phyloP scores from a whole-genome alignment of 2,797 vertebrate species.

The Carapus acus region DNA sequence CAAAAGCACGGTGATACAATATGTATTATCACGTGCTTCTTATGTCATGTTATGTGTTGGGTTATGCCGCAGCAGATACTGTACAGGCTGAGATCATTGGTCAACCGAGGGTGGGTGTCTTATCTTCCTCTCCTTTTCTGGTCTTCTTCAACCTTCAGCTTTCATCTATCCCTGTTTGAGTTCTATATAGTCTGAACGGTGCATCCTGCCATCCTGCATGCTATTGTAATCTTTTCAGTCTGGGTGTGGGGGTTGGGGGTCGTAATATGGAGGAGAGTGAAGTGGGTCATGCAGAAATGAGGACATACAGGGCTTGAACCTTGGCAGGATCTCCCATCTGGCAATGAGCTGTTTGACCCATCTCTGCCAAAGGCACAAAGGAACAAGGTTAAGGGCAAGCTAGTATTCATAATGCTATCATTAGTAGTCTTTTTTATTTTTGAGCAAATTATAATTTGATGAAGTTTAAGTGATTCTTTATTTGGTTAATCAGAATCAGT shows the following conservation, averaged over 20 bases:
- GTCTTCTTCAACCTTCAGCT: constrained; percentile 12
- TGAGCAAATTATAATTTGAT: no score
- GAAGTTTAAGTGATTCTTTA: no score
- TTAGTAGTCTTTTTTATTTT: no score
- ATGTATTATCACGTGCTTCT: no score
- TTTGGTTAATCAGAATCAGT: no score
- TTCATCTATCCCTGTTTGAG: constrained; percentile 25
- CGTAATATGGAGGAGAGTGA: constrained; percentile 26
- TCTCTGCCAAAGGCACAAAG: constrained; percentile 15
- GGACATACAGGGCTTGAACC: constrained; percentile 56
- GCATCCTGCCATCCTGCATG: constrained; percentile 18
- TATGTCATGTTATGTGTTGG: no score
- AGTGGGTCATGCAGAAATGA: constrained; percentile 66
- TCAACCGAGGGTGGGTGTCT: constrained; percentile 4
- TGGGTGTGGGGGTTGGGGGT: constrained; percentile 24
- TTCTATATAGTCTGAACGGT: constrained; percentile 8
- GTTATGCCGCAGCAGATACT: constrained; percentile 9
- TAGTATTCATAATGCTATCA: no score
- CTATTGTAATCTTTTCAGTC: constrained; percentile 51
- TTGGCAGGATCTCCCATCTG: constrained; percentile 61
- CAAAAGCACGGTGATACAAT: no score
- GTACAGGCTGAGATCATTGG: no score
- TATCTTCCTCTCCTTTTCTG: background rate
- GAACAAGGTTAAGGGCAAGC: constrained; percentile 8
- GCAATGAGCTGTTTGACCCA: constrained; percentile 13